Conservation (phyloP, 2,888 invertebrate species). For the Nymphalis polychloros region DNA sequence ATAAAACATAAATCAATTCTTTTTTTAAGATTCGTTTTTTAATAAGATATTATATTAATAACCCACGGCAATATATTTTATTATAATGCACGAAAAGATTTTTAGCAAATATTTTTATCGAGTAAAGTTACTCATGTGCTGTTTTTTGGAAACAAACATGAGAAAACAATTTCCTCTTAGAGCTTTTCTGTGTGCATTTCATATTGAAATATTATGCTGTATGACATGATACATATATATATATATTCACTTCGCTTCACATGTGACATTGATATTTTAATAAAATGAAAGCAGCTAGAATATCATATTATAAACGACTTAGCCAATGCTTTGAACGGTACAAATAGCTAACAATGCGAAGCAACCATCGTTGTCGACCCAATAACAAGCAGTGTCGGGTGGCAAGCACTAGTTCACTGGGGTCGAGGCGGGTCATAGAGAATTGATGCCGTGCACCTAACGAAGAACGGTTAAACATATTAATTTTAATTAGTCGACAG, state of each 20-base stretch:
- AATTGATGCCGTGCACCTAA: constrained; percentile 44
- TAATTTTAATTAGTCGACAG: constrained; percentile 39
- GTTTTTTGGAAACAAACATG: too few species aligned
- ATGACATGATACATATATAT: constrained; percentile 1
- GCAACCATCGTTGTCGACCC: constrained; percentile 63
- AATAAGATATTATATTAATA: too few species aligned
- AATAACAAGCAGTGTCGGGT: constrained; percentile 63
- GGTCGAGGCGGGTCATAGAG: constrained; percentile 45
- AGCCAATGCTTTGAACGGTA: constrained; percentile 65
- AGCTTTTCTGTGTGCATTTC: neutral
- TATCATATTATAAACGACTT: constrained; percentile 18
- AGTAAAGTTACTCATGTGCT: too few species aligned
- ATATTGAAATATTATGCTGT: neutral
- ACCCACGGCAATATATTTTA: too few species aligned
- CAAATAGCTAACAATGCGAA: constrained; percentile 67
- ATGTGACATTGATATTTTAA: constrained; percentile 19
- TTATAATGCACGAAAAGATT: too few species aligned
- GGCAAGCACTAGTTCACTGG: constrained; percentile 51
- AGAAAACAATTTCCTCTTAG: too few species aligned
- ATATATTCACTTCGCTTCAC: neutral
- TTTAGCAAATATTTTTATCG: too few species aligned
- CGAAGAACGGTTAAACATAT: constrained; percentile 37
- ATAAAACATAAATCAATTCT: neutral
- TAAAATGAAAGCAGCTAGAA: constrained; percentile 21
- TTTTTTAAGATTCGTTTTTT: too few species aligned